Evolutionary conservation across 2,888 invertebrate genomes (phyloP), one percentile per base, ranked within the genome.

Genomic region (Biston betularia): DNA sequence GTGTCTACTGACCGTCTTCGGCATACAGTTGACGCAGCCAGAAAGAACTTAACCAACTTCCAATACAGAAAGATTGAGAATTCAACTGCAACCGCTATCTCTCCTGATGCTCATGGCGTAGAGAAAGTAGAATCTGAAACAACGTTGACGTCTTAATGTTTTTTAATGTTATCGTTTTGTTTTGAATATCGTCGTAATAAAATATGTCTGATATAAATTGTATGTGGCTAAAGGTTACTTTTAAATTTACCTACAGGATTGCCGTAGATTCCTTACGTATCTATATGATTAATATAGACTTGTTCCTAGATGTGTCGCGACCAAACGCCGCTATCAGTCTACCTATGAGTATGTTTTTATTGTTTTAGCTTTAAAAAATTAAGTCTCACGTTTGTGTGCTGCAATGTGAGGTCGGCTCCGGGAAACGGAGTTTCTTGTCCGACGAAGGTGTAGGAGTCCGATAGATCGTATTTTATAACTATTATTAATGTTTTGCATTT

Each of bases 1-100:
- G 75, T 89, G 4, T 72, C 82, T 0, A 65, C 76, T 0, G 86
- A 81, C 11, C 77, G 84, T 6, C 81, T 93, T 0, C 75, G 83
- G 45, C 86, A 87, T 4, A 89, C 89, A 0, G 87, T 93, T 0
- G 87, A 89, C 0, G 87, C 84, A 12, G 92, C 92, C 1, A 89
- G 83, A 63, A 87, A 82, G 62, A 83, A 83, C 71, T 78, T 93
- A 48, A 88, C 89, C 0, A 91, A 92, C 71, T 92, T 93, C 57
- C 90, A 90, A 66, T 92, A 91, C 70, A 82, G 81, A 54, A 86
- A 76, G 59, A 79, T 91, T 53, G 79, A 82, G 15, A 93, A 93
- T 59, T 79, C 85, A 8, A 92, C 92, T 7, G 92, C 92, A 6
- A 91, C 86, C 3, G 74, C 78, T 0, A 90, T 93, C 61, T 72